phyloP scores from a whole-genome alignment of 1,140 invertebrate species.

The Pogonognathellus flavescens region DNA sequence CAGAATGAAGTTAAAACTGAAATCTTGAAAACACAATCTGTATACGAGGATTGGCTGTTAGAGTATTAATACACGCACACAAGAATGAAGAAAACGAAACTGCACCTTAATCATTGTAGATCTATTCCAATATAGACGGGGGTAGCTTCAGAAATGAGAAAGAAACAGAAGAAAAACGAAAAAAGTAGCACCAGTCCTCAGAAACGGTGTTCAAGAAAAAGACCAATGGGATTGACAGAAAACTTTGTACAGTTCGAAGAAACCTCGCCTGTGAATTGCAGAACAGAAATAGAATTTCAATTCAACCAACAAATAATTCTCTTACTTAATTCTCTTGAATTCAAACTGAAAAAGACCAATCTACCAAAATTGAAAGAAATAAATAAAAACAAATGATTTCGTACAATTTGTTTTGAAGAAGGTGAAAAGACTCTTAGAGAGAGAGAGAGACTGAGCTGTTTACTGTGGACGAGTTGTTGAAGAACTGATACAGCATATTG shows the following conservation, averaged over 20 bases:
- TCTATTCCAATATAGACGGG: neutral
- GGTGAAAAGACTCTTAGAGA: neutral
- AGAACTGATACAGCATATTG: slow-evolving; percentile 55
- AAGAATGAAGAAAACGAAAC: neutral
- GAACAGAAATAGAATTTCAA: neutral
- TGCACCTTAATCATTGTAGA: slow-evolving; percentile 22
- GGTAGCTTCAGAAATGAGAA: neutral
- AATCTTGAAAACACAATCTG: neutral
- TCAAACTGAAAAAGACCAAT: neutral
- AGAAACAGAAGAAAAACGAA: neutral
- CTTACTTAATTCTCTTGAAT: too few species aligned
- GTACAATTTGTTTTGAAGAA: neutral
- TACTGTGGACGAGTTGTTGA: slow-evolving; percentile 28
- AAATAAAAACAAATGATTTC: neutral
- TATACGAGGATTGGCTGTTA: neutral
- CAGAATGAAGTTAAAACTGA: neutral
- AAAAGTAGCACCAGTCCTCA: slow-evolving; percentile 1
- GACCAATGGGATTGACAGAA: neutral
- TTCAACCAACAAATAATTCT: too few species aligned
- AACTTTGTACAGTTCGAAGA: neutral
- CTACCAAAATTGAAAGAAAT: neutral
- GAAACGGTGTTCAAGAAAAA: neutral
- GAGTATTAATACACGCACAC: neutral
- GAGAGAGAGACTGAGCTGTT: neutral
- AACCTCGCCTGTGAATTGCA: neutral